A percentile compares a stretch with the other conserved stretches of the same genome.
These are phyloP conservation scores for Lagopus muta DNA, from an alignment of 2,113 vertebrate species.

Conservation along the genomic window DNA sequence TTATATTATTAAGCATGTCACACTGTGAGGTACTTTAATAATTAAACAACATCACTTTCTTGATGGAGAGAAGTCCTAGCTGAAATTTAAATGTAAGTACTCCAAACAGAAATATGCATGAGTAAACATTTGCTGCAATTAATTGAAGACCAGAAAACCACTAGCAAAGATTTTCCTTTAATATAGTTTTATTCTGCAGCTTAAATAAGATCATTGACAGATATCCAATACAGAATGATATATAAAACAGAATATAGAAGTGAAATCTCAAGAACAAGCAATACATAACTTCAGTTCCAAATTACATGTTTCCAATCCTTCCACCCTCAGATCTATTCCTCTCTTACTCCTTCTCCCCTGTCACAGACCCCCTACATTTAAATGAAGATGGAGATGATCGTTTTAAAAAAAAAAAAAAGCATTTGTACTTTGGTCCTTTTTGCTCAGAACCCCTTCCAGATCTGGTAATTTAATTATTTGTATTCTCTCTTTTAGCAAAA, in stretches of 20 bases:
- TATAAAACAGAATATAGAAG: neutral
- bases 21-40: conserved; percentile 40
- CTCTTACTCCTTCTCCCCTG: neutral
- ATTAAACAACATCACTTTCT: conserved; percentile 44
- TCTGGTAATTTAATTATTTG: conserved; percentile 11
- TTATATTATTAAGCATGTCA: conserved; percentile 56
- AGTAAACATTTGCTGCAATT: conserved; percentile 61
- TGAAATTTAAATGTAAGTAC: conserved; percentile 40
- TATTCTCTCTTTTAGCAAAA: neutral
- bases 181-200: neutral
- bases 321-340: neutral
- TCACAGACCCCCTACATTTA: neutral
- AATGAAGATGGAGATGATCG: rapidly evolving
- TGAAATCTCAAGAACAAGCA: neutral
- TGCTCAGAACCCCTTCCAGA: neutral
- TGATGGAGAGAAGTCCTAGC: conserved; percentile 1
- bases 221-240: neutral
- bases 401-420: neutral
- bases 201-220: neutral
- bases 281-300: neutral
- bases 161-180: neutral
- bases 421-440: neutral
- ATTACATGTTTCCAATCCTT: neutral
- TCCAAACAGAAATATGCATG: conserved; percentile 55
- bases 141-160: conserved; percentile 31